These are phyloP conservation scores for Callorhinus ursinus DNA, from an alignment of 2,113 vertebrate species.

Conservation along the genomic window DNA sequence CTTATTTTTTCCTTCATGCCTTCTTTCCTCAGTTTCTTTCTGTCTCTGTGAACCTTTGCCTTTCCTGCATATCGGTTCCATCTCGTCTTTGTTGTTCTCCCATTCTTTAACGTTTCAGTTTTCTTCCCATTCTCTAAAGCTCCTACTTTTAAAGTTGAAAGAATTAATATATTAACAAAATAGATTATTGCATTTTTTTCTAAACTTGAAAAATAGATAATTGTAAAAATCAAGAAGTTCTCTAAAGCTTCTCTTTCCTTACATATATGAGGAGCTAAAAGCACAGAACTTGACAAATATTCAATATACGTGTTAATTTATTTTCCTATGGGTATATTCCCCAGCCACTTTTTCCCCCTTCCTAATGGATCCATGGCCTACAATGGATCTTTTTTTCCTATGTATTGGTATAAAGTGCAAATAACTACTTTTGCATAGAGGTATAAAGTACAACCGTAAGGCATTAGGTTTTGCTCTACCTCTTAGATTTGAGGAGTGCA, in stretches of 20 bases:
- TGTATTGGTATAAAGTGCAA: neutral
- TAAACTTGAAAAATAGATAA: neutral
- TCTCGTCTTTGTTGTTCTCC: neutral
- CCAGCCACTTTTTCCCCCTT: neutral
- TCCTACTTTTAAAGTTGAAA: neutral
- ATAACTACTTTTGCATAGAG: neutral
- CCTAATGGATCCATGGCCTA: neutral
- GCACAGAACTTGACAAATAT: neutral
- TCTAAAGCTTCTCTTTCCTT: neutral
- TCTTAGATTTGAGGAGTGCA: neutral
- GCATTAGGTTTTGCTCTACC: neutral
- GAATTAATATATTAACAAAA: neutral
- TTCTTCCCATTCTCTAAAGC: neutral
- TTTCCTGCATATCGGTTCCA: neutral
- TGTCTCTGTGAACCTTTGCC: neutral
- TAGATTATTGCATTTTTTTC: neutral
- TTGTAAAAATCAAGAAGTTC: neutral
- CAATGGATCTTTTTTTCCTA: neutral
- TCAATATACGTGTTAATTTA: neutral
- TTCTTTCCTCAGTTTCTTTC: neutral
- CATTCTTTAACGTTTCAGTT: neutral
- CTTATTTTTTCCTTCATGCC: neutral
- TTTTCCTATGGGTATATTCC: neutral
- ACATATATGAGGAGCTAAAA: neutral
- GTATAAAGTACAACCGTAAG: neutral